phyloP scores from a whole-genome alignment of 2,888 invertebrate genomes.

The Ectemnius continuus region DNA sequence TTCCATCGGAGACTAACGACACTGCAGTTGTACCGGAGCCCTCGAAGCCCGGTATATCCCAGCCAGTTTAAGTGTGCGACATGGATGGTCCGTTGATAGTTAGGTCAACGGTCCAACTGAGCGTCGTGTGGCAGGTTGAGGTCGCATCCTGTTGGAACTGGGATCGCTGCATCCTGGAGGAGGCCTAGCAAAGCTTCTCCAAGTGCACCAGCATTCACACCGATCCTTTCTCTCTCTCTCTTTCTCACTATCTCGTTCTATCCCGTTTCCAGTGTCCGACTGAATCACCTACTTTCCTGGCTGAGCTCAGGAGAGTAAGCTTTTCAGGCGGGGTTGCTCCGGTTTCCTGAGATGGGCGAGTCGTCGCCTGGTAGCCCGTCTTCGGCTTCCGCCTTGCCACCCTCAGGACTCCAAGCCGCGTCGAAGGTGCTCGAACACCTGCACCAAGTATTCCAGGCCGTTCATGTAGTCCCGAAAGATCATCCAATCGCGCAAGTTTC shows the following conservation, averaged over 20 bases:
- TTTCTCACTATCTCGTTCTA: too few relatives aligned
- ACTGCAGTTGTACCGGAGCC: conserved; percentile 1
- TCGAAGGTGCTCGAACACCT: conserved; percentile 78
- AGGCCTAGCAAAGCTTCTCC: too few relatives aligned
- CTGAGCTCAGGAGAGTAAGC: conserved; percentile 52
- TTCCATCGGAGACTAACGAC: conserved; percentile 19
- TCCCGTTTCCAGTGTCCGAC: too few relatives aligned
- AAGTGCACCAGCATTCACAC: too few relatives aligned
- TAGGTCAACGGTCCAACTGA: too few relatives aligned
- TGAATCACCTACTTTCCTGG: neutral
- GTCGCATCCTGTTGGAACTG: too few relatives aligned
- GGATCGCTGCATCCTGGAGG: too few relatives aligned
- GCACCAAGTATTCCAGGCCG: conserved; percentile 80
- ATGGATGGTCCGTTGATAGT: neutral
- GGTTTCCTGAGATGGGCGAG: conserved; percentile 63
- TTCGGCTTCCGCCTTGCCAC: conserved; percentile 68
- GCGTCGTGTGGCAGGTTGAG: too few relatives aligned
- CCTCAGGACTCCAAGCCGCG: conserved; percentile 70
- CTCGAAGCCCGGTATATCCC: neutral
- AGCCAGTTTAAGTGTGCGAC: neutral
- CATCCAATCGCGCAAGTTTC: conserved; percentile 81
- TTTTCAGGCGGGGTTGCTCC: conserved; percentile 51
- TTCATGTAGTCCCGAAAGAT: conserved; percentile 84
- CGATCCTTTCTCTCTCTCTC: too few relatives aligned
- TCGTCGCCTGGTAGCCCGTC: conserved; percentile 67